Evolutionary conservation across 2,888 invertebrate species (phyloP).

Genomic region (Drosophila ustulata): DNA sequence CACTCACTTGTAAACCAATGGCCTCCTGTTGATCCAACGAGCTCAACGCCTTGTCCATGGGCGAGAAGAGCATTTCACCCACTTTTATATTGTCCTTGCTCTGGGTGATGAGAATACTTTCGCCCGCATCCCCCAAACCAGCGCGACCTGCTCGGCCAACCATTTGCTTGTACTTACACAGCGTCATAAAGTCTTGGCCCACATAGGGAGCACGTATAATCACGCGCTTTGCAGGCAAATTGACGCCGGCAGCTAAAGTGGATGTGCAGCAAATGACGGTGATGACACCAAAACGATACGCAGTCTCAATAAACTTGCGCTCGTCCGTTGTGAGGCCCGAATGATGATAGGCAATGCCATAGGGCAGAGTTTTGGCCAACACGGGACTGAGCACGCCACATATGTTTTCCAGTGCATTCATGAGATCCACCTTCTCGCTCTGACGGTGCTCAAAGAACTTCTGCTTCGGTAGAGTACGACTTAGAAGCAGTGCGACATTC

Average conservation of each 20-base stretch:
- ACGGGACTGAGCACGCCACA: conserved; percentile 88
- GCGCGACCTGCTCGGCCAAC: conserved; percentile 96
- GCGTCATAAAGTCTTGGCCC: conserved; percentile 90
- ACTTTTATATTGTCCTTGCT: conserved; percentile 87
- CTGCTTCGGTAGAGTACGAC: conserved; percentile 87
- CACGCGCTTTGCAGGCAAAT: conserved; percentile 96
- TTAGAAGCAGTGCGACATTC: conserved; percentile 92
- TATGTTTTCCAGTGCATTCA: conserved; percentile 88
- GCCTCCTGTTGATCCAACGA: conserved; percentile 86
- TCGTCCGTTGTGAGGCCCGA: conserved; percentile 96
- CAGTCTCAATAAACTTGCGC: conserved; percentile 92
- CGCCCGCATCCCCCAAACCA: conserved; percentile 92
- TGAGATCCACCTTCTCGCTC: conserved; percentile 87
- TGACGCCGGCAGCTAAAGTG: conserved; percentile 98
- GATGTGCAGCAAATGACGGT: conserved; percentile 97
- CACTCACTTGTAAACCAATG: conserved; percentile 85
- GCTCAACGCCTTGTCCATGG: conserved; percentile 89
- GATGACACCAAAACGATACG: conserved; percentile 92
- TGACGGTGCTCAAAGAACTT: conserved; percentile 86
- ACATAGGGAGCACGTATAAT: conserved; percentile 94
- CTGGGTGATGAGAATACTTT: conserved; percentile 94
- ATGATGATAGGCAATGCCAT: conserved; percentile 97
- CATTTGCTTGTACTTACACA: conserved; percentile 97
- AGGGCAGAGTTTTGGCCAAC: conserved; percentile 89
- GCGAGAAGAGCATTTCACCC: conserved; percentile 87